Percentiles rank a stretch among this genome's conserved stretches.
phyloP scores from a whole-genome alignment of 2,113 vertebrate genomes.

The Xiphorhynchus elegans region DNA sequence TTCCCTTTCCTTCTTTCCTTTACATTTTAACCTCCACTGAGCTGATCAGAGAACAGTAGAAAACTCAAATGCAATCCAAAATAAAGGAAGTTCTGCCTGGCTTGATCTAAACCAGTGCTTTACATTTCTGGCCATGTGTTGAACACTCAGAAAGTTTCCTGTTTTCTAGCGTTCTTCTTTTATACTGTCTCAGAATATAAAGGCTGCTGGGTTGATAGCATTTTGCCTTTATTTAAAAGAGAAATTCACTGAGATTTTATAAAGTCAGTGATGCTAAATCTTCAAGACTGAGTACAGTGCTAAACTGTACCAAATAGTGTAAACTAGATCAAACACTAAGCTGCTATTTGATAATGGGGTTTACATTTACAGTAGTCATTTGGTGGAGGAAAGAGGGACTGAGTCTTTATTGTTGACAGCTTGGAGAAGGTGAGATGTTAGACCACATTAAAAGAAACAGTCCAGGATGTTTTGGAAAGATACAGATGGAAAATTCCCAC shows the following conservation, averaged over 20 bases:
- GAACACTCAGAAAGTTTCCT: not conserved
- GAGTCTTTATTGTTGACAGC: not conserved
- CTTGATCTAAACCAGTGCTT: not conserved
- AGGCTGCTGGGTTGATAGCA: not conserved
- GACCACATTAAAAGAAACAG: not conserved
- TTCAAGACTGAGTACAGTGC: not conserved
- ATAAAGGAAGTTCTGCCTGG: not conserved
- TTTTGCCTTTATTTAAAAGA: constrained; percentile 8
- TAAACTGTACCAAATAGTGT: not conserved
- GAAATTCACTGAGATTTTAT: not conserved
- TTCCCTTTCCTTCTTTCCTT: not conserved
- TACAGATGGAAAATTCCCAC: not conserved
- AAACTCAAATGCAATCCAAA: not conserved
- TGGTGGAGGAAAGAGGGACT: not conserved
- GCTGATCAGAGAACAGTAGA: not conserved
- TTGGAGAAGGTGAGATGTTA: not conserved
- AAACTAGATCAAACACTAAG: not conserved
- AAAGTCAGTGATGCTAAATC: not conserved
- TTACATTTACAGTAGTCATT: not conserved
- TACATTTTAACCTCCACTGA: not conserved
- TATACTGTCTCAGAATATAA: not conserved
- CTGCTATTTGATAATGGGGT: not conserved
- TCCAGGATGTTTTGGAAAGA: not conserved
- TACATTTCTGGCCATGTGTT: not conserved
- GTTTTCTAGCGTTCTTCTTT: not conserved